A percentile compares a stretch with the other conserved stretches of the same genome.
These are phyloP conservation scores for Helicoverpa assulta DNA, from an alignment of 2,888 invertebrate genomes.

Conservation along the genomic window DNA sequence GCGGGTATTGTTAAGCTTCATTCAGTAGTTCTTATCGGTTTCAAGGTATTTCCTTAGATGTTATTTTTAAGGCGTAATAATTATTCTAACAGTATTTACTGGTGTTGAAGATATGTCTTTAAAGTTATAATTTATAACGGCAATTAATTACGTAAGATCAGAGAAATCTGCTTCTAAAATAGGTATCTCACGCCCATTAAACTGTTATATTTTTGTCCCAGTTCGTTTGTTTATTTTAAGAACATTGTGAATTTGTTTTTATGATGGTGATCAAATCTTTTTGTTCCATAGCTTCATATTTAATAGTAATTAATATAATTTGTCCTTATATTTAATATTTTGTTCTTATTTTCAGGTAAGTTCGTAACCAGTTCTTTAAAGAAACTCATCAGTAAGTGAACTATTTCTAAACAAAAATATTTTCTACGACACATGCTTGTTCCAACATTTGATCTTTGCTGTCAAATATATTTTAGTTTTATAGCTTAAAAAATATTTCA, in stretches of 20 bases:
- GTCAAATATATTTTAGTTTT: constrained; percentile 36
- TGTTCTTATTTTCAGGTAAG: constrained; percentile 79
- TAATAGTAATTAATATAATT: not conserved
- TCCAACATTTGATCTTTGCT: constrained; percentile 20
- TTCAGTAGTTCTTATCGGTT: constrained; percentile 41
- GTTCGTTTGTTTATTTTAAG: not conserved
- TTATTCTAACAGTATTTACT: too few relatives aligned
- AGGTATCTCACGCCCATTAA: too few relatives aligned
- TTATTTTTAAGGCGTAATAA: constrained; percentile 10
- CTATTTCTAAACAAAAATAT: constrained; percentile 19
- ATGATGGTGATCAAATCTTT: too few relatives aligned
- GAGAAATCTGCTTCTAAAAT: too few relatives aligned
- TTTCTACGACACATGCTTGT: constrained; percentile 11
- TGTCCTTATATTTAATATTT: not conserved
- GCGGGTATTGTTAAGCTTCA: constrained; percentile 23
- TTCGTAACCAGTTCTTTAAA: constrained; percentile 70
- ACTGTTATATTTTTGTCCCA: too few relatives aligned
- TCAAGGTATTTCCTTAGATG: not conserved
- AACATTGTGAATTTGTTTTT: not conserved
- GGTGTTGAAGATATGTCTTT: too few relatives aligned
- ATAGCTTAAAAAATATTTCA: constrained; percentile 18
- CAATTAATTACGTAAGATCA: too few relatives aligned
- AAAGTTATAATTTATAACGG: too few relatives aligned
- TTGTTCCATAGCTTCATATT: not conserved
- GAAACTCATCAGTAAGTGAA: constrained; percentile 44